Percentiles rank a stretch among this genome's conserved stretches.
Conservation (phyloP, 2,888 invertebrate genomes). For the Amiota mariae region DNA sequence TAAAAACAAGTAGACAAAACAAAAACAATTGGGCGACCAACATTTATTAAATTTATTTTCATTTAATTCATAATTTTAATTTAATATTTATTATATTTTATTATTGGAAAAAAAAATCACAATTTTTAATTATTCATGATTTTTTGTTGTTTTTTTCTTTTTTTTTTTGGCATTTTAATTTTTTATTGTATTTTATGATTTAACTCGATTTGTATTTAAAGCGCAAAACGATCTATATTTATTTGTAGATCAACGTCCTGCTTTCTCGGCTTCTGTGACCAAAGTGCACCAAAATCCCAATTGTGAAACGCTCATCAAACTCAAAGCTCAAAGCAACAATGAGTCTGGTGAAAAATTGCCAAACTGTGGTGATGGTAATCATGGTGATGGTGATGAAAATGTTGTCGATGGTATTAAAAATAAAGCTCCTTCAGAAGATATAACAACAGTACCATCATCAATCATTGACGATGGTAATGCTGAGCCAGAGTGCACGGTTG, state of each 20-base stretch:
- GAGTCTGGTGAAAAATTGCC: constrained; percentile 27
- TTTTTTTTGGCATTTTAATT: constrained; percentile 47
- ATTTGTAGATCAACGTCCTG: constrained; percentile 75
- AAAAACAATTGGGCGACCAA: neutral
- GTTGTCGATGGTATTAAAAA: constrained; percentile 3
- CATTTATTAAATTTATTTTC: neutral
- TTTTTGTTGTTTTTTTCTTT: constrained; percentile 28
- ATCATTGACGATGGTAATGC: constrained; percentile 44
- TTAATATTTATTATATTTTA: neutral
- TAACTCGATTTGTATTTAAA: constrained; percentile 41
- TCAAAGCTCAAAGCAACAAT: constrained; percentile 36
- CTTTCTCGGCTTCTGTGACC: constrained; percentile 74
- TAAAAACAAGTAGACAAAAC: neutral
- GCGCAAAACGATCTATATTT: constrained; percentile 67
- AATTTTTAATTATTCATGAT: constrained; percentile 36
- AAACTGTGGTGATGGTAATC: constrained; percentile 32
- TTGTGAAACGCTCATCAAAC: constrained; percentile 56
- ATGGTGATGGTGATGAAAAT: constrained; percentile 19
- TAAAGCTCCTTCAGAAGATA: constrained; percentile 2
- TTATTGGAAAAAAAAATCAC: neutral
- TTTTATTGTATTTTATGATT: constrained; percentile 48
- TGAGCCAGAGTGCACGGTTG: constrained; percentile 35
- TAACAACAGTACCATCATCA: constrained; percentile 49
- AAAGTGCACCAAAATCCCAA: constrained; percentile 70
- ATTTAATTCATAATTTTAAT: neutral